Percentiles rank a stretch among this genome's conserved stretches.
phyloP scores from a whole-genome alignment of 2,888 invertebrate genomes.

The Gastracanthus pulcherrimus region DNA sequence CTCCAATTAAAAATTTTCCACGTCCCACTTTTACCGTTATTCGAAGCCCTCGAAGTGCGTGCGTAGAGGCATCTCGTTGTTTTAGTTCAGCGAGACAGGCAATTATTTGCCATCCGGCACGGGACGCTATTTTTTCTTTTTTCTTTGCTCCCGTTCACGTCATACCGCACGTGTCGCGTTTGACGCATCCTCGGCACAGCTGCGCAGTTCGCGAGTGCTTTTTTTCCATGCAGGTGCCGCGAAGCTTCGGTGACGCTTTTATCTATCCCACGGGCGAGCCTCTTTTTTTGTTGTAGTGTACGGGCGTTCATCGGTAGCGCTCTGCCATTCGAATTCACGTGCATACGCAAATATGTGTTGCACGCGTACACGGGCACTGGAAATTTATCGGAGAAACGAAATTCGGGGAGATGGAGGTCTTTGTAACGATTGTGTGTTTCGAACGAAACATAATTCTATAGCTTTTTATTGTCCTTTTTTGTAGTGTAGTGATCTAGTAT shows the following conservation, averaged over 20 bases:
- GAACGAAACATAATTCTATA: no score
- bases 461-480: no score
- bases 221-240: no score
- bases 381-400: no score
- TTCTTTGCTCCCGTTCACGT: neutral
- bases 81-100: neutral
- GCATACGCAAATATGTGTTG: no score
- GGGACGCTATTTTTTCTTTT: neutral
- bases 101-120: conserved; percentile 22
- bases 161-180: neutral
- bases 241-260: no score
- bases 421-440: no score
- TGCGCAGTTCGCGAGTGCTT: neutral
- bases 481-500: no score
- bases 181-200: neutral
- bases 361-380: no score
- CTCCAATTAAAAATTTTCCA: conserved; percentile 37
- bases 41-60: neutral
- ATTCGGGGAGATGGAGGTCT: no score
- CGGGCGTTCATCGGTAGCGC: no score
- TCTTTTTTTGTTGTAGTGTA: neutral
- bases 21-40: conserved; percentile 14
- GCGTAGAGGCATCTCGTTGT: neutral
- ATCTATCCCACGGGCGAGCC: neutral
- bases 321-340: no score